These are phyloP conservation scores for Neostethus bicornis DNA, from an alignment of 2,797 vertebrate species.

Conservation along the genomic window DNA sequence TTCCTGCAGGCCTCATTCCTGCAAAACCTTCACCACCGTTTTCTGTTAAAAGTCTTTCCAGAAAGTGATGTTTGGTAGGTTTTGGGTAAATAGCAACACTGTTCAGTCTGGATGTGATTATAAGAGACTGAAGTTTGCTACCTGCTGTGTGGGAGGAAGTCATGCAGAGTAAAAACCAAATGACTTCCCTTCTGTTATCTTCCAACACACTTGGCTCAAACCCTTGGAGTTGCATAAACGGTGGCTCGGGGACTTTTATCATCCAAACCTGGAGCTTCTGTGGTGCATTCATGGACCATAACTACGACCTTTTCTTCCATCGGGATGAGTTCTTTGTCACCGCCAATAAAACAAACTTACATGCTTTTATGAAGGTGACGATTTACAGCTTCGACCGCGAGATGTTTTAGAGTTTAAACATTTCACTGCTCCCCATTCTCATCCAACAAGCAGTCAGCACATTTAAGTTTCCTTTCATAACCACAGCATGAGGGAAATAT, in stretches of 20 bases:
- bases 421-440: constrained; percentile 8
- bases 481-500: constrained; percentile 57
- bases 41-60: constrained; percentile 20
- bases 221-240: constrained; percentile 15
- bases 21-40: constrained; percentile 18
- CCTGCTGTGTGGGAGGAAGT: constrained; percentile 74
- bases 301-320: constrained; percentile 1
- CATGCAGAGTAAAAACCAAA: constrained; percentile 59
- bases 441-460: constrained; percentile 33
- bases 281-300: background rate
- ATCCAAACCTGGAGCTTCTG: constrained; percentile 11
- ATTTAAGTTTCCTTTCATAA: constrained; percentile 36
- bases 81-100: constrained; percentile 42
- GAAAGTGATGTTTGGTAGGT: constrained; percentile 39
- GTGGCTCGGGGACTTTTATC: constrained; percentile 7
- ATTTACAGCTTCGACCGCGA: constrained; percentile 13
- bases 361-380: constrained; percentile 10
- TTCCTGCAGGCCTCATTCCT: no score
- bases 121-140: constrained; percentile 52
- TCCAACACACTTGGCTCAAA: constrained; percentile 27
- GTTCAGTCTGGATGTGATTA: constrained; percentile 67
- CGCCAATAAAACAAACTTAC: constrained; percentile 15
- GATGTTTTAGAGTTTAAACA: constrained; percentile 7
- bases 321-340: background rate
- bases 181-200: constrained; percentile 52